Conservation (phyloP, 92 coral and sea anemone species). For the Meandrina meandrites region DNA sequence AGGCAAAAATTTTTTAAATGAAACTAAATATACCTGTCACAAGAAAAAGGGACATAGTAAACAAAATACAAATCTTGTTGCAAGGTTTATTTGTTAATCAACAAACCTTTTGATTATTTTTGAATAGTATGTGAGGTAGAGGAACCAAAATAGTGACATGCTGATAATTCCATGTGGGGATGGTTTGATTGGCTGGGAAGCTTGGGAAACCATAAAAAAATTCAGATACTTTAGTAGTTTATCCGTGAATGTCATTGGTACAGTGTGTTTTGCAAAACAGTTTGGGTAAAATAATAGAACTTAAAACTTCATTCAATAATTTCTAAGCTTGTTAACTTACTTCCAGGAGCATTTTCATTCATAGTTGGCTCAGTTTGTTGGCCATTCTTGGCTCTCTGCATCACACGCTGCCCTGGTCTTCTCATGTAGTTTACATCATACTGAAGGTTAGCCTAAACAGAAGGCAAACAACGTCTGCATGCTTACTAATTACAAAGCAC, state of each 20-base stretch:
- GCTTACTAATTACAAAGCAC: neutral
- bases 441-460: constrained; percentile 13
- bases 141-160: neutral
- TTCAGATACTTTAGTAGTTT: neutral
- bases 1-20: neutral
- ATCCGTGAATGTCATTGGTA: too few relatives aligned
- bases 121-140: too few relatives aligned
- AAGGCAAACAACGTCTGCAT: neutral
- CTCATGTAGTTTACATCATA: constrained; percentile 47
- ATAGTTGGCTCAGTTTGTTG: neutral
- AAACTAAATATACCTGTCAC: too few relatives aligned
- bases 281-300: neutral
- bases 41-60: too few relatives aligned
- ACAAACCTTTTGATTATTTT: too few relatives aligned
- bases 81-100: too few relatives aligned
- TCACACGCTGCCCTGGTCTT: constrained; percentile 30
- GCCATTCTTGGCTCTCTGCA: neutral
- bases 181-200: neutral
- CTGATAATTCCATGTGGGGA: neutral
- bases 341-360: constrained; percentile 18
- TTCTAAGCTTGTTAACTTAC: neutral
- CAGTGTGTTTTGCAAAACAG: neutral
- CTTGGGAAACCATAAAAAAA: neutral
- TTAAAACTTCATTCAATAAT: neutral
- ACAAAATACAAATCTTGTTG: neutral